Percentiles rank a stretch among this genome's conserved stretches.
Conservation (phyloP, 92 coral and sea anemone species). For the Epizoanthus fatuus region DNA sequence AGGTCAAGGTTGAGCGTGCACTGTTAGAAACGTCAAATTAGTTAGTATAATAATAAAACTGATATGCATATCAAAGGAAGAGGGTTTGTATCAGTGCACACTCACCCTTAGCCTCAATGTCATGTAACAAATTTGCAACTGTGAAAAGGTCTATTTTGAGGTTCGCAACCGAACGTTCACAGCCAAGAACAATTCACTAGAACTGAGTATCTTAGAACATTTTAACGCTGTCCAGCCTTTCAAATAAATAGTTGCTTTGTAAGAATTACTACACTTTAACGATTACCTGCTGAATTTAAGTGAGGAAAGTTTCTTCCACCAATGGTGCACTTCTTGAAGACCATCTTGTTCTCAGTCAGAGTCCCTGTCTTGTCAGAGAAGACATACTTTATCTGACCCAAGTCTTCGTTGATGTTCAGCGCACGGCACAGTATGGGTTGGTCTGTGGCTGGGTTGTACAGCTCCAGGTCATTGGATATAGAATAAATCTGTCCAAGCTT, state of each 20-base stretch:
- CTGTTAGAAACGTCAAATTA: too few relatives aligned
- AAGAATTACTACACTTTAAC: neutral
- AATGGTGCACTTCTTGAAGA: constrained; percentile 91
- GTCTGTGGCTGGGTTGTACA: constrained; percentile 91
- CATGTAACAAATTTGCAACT: too few relatives aligned
- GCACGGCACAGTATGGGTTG: constrained; percentile 98
- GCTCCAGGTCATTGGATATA: constrained; percentile 88
- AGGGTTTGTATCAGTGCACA: too few relatives aligned
- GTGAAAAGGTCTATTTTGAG: too few relatives aligned
- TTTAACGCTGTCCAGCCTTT: too few relatives aligned
- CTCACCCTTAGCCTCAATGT: too few relatives aligned
- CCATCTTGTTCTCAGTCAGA: constrained; percentile 98
- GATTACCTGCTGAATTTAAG: constrained; percentile 60
- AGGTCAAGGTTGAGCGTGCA: too few relatives aligned
- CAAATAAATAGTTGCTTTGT: neutral
- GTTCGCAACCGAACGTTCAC: too few relatives aligned
- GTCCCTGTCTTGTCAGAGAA: constrained; percentile 99
- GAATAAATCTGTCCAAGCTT: constrained; percentile 93
- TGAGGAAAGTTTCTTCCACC: constrained; percentile 94
- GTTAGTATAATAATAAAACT: too few relatives aligned
- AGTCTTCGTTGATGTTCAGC: constrained; percentile 95
- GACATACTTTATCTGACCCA: constrained; percentile 95
- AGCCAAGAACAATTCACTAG: too few relatives aligned
- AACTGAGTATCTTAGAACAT: too few relatives aligned
- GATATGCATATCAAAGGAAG: too few relatives aligned